These are phyloP conservation scores for Ceyx margarethae DNA, from an alignment of 2,113 vertebrate genomes.

Conservation along the genomic window DNA sequence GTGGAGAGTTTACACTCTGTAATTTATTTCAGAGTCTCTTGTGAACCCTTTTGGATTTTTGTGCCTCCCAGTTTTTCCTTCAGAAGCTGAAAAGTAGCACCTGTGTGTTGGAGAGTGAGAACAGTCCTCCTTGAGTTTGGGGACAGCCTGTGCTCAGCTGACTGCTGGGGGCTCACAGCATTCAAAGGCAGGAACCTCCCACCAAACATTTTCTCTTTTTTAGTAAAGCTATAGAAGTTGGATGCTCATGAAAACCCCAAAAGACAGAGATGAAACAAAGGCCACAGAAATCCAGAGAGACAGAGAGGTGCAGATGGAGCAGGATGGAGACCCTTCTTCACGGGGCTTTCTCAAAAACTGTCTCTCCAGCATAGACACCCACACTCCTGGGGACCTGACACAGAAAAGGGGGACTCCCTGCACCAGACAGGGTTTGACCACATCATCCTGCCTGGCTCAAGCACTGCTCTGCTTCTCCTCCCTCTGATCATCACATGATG, in stretches of 20 bases:
- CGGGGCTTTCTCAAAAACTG: not conserved
- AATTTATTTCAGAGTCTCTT: not conserved
- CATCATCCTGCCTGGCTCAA: not conserved
- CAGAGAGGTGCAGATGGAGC: rapidly evolving
- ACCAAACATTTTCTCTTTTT: not conserved
- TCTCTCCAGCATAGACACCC: not conserved
- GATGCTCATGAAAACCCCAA: not conserved
- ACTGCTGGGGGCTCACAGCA: not conserved
- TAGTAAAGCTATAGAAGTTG: not conserved
- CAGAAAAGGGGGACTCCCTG: not conserved
- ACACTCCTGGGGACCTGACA: not conserved
- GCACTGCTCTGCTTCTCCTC: not conserved
- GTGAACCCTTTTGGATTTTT: not conserved
- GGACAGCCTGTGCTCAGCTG: rapidly evolving
- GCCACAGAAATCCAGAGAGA: not conserved
- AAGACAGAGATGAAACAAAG: not conserved
- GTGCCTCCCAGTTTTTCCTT: not conserved
- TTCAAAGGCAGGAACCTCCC: not conserved
- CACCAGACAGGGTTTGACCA: not conserved
- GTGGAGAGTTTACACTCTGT: not conserved
- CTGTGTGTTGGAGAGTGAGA: not conserved
- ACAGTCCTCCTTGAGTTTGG: not conserved
- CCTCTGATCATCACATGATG: not conserved
- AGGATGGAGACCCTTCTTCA: not conserved
- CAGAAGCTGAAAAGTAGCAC: not conserved